These are phyloP conservation scores for Reinhardtius hippoglossoides DNA, from an alignment of 2,113 vertebrate species.

Conservation along the genomic window DNA sequence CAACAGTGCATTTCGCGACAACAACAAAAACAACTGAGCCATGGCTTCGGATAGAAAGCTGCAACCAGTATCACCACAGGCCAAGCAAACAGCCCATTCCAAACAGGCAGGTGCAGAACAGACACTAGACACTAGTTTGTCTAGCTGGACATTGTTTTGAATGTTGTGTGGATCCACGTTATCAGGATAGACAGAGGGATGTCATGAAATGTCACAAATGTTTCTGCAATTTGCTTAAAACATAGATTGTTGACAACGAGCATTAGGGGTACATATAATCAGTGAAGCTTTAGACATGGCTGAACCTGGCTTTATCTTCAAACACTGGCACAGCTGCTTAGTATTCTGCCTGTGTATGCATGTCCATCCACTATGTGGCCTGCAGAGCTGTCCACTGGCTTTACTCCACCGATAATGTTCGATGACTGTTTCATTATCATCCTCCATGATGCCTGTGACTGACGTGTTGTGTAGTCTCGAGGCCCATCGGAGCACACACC, in stretches of 20 bases:
- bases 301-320: background rate
- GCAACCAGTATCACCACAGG: no score
- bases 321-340: constrained; percentile 24
- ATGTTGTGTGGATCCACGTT: no score
- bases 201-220: no score
- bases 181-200: no score
- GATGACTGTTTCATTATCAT: constrained; percentile 69
- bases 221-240: background rate
- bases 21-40: background rate
- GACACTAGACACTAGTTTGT: background rate
- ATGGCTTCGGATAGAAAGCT: no score
- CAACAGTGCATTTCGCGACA: no score
- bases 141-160: background rate
- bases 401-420: constrained; percentile 48
- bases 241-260: no score
- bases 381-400: constrained; percentile 41
- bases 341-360: constrained; percentile 30
- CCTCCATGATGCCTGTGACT: constrained; percentile 47
- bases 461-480: constrained; percentile 36
- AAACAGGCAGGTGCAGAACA: no score
- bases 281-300: background rate
- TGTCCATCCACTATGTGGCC: constrained; percentile 37
- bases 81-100: no score
- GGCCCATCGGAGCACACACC: constrained; percentile 31
- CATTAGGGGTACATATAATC: background rate